Base-by-base conservation (phyloP, 1,140 invertebrate genomes). In the Zaprionus inermis region DNA sequence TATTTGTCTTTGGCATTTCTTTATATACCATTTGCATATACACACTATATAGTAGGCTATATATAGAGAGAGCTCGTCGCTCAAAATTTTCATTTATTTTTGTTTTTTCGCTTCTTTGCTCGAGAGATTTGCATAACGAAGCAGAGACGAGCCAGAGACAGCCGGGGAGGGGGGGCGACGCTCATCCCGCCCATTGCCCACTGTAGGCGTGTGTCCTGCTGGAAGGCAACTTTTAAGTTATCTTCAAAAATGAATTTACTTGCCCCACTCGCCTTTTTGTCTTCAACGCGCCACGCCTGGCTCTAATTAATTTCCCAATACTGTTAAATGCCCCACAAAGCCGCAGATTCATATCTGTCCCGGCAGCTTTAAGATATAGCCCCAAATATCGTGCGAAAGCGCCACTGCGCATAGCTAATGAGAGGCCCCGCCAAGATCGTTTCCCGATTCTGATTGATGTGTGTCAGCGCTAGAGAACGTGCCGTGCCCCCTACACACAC, bases 1-100 rank as follows among this genome's bases (percentile, higher is more conserved):
- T 83, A 65, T 81, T 81, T 81, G 51, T 44, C 49, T 77, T 64
- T 65, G 81, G 69, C 72, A 71, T 89, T 89, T 81, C 78, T 76
- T 89, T 89, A 84, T 90, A 73, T 84, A 84, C 71, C 22, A 89
- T 88, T 88, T 86, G 79, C 82, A 79, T 89, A 83, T 78, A 78
- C 66, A 75, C 65, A 69, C 67, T 75, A 75, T 38, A 60, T 44
- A 44, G 38, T 44, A 44, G 16, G 14, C 41, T 59, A 58, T 79
- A 51, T 67, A 80, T 41, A 55, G 38, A 44, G 14, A 46, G 38
- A 44, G 3, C 52, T 51, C 73, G 68, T 86, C 49, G 56, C 72
- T 76, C 72, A 78, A 64, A 81, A 82, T 74, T 77, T 82, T 88
- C 72, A 88, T 88, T 56, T 30, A 30, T 74, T 34, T 59, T 56